Base-by-base conservation (phyloP, 2,888 invertebrate genomes). In the Phragmatobia fuliginosa region DNA sequence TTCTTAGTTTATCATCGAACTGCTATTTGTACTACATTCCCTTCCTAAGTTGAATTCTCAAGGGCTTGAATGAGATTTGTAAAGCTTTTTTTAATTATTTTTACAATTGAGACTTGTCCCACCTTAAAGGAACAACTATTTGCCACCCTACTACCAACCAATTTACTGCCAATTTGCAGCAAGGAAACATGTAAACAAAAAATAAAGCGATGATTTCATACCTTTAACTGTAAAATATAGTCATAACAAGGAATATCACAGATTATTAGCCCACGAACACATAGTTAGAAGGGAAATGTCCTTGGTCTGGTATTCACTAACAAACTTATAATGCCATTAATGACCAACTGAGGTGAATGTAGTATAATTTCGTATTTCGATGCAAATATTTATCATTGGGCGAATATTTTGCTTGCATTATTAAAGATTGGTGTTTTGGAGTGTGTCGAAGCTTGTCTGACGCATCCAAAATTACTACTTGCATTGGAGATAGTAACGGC, bases 201-300 rank as follows among this genome's bases (percentile, higher is more conserved):
- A 77, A 66, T 61, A 36, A 62, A 10, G 25, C 65, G 77, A 82
- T 84, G 84, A 84, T 65, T 73, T 79, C 82, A 84, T 80, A 60
- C 28, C 70, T 41, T 16, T 65, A 73, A 75, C 64, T 68, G 69
- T 67, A 68, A 61, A 66, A 70, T 69, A 77, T 72, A 67, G 77
- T 77, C 73, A 75, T 65, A 62, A 31, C 45, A 16, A 52, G 8
- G 58, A 67, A 67, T 58, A 32, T 49, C 28, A 16, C 28, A 45
- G 60, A 33, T 33, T 45, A 28, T 59, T 52, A 62, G 10, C 45
- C 14, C 52, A 14, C 62, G 62, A 45, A 21, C 49, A 52, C 45
- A 68, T 60, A 66, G 60, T 65, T 65, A 69, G 77, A 72, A 78
- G 62, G 81, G 75, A 62, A 75, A 78, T 25, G 70, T n/a, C 78